A percentile compares a stretch with the other conserved stretches of the same genome.
These are phyloP conservation scores for Chaenodraco wilsoni DNA, from an alignment of 2,797 vertebrate species.

Conservation along the genomic window DNA sequence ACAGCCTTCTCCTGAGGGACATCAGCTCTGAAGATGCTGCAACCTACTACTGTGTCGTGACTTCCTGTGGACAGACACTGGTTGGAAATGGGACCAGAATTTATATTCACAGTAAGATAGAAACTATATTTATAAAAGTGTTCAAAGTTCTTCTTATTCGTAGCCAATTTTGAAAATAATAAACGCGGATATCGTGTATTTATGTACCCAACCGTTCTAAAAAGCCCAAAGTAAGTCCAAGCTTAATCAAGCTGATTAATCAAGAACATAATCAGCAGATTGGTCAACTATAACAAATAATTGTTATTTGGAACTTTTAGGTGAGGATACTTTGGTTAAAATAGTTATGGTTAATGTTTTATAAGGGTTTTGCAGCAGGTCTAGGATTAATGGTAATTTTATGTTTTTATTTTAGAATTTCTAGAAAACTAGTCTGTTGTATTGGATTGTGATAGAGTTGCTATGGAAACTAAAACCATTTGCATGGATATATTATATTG, in stretches of 20 bases:
- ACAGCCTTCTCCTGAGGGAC: conserved; percentile 27
- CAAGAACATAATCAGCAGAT: background rate
- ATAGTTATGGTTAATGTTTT: background rate
- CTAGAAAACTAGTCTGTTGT: background rate
- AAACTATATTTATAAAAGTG: background rate
- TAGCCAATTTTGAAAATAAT: background rate
- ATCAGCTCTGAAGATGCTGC: conserved; percentile 36
- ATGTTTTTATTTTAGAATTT: too few species aligned
- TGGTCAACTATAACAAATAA: background rate
- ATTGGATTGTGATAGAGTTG: background rate
- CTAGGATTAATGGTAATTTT: too few species aligned
- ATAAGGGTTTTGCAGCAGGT: background rate
- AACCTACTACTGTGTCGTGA: conserved; percentile 34
- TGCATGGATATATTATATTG: background rate
- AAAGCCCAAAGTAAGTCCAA: too few species aligned
- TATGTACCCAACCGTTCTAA: background rate
- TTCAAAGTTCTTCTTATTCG: background rate
- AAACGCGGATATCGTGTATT: background rate
- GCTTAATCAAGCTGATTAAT: background rate
- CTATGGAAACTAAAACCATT: background rate
- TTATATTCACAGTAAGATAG: conserved; percentile 18
- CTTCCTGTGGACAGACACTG: conserved; percentile 51
- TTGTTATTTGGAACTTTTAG: background rate
- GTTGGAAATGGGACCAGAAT: conserved; percentile 44
- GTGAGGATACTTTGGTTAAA: background rate